Percentiles rank a stretch among this genome's conserved stretches.
Evolutionary conservation across 2,888 invertebrate genomes (phyloP).

Genomic region (Drosophila limbata): DNA sequence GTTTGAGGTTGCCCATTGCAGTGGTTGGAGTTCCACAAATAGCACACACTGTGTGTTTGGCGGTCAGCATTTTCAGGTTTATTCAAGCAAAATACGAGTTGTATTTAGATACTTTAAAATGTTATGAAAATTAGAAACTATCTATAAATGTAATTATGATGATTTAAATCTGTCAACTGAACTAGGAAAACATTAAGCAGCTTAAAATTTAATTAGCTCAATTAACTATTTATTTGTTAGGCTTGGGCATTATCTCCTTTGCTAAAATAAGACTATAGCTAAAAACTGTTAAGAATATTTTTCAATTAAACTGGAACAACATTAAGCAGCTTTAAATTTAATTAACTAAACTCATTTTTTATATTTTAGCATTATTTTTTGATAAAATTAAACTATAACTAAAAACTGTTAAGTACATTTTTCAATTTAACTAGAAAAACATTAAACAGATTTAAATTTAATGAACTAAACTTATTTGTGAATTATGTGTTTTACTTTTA

Average conservation of each 20-base stretch:
- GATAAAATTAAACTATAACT: neutral
- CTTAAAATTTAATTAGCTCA: too few relatives aligned
- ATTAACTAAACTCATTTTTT: neutral
- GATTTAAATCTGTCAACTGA: too few relatives aligned
- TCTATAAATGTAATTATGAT: too few relatives aligned
- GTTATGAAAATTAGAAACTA: neutral
- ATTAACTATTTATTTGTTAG: too few relatives aligned
- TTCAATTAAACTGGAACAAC: neutral
- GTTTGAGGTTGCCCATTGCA: conserved; percentile 39
- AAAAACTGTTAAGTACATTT: neutral
- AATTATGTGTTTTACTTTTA: conserved; percentile 2
- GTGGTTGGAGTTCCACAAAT: conserved; percentile 20
- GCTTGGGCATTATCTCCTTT: too few relatives aligned
- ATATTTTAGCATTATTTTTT: neutral
- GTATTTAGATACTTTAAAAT: conserved; percentile 1
- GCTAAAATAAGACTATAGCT: neutral
- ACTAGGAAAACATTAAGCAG: too few relatives aligned
- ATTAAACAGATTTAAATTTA: neutral
- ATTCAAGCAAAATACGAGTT: conserved; percentile 12
- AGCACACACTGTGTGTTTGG: neutral
- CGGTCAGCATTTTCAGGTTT: neutral
- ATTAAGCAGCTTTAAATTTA: neutral
- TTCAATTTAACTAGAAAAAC: neutral
- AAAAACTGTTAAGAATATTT: neutral
- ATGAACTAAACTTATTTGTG: neutral